Evolutionary conservation across 2,888 invertebrate genomes (phyloP).

Genomic region (Leptopilina drosophilae): DNA sequence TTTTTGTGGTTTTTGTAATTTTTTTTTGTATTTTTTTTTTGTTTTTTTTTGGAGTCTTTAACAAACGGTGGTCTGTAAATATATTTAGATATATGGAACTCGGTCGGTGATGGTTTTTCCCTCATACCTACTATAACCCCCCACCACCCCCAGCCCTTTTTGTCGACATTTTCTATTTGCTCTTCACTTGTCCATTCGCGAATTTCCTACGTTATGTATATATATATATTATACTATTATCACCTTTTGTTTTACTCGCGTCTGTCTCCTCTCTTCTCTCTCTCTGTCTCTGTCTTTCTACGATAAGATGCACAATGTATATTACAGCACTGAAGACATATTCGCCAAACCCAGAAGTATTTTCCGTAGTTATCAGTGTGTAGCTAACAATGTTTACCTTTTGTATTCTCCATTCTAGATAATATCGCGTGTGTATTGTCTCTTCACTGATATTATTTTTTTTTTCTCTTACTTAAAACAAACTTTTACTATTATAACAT

Average conservation of each 20-base stretch:
- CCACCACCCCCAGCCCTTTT: no score
- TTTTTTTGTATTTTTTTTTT: background rate
- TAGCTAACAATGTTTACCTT: slow-evolving; percentile 36
- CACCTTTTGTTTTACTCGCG: slow-evolving; percentile 31
- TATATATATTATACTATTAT: background rate
- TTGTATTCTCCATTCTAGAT: slow-evolving; percentile 31
- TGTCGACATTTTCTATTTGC: slow-evolving; percentile 26
- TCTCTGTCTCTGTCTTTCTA: background rate
- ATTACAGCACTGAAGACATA: slow-evolving; percentile 26
- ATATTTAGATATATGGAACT: slow-evolving; percentile 30
- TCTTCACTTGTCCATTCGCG: slow-evolving; percentile 17
- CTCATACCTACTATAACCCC: background rate
- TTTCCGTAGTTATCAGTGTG: slow-evolving; percentile 37
- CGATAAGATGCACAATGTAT: slow-evolving; percentile 41
- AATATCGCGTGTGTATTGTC: slow-evolving; percentile 16
- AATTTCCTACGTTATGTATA: background rate
- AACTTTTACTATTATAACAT: background rate
- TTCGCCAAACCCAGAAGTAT: slow-evolving; percentile 27
- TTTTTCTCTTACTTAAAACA: background rate
- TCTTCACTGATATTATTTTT: slow-evolving; percentile 5
- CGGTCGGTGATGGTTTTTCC: slow-evolving; percentile 33
- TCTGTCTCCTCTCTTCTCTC: background rate
- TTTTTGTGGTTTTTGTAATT: slow-evolving; percentile 23
- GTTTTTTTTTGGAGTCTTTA: slow-evolving; percentile 12
- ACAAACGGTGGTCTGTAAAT: slow-evolving; percentile 31